phyloP scores from a whole-genome alignment of 2,113 vertebrate species.

The human (Homo sapiens) region DNA sequence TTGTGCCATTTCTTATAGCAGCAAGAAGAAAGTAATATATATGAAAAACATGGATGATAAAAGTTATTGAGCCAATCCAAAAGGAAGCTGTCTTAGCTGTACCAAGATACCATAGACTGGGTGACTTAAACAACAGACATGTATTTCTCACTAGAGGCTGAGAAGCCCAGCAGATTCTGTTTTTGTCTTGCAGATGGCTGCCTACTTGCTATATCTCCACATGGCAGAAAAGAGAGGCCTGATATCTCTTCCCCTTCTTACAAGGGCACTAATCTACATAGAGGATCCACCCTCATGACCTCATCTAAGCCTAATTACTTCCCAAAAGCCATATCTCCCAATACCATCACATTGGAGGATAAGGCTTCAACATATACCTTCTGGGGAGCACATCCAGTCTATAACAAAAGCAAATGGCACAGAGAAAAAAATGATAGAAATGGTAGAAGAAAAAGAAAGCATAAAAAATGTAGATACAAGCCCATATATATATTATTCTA shows the following conservation, averaged over 20 bases:
- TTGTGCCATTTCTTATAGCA: neutral
- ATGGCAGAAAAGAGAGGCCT: neutral
- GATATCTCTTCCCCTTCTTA: neutral
- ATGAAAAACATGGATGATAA: neutral
- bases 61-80: neutral
- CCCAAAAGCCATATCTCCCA: neutral
- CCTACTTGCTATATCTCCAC: neutral
- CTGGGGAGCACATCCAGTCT: neutral
- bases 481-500: neutral
- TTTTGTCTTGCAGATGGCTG: neutral
- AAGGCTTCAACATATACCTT: neutral
- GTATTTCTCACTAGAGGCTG: neutral
- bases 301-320: neutral
- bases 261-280: neutral
- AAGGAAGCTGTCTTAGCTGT: neutral
- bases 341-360: neutral
- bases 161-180: neutral
- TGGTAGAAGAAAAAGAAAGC: neutral
- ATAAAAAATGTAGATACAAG: neutral
- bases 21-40: neutral
- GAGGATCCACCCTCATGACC: neutral
- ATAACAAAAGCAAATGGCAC: neutral
- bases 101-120: neutral
- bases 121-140: neutral
- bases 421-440: neutral